Percentiles rank a stretch among this genome's conserved stretches.
Conservation (phyloP, 2,113 vertebrate genomes). For the Cranoglanis bouderius region DNA sequence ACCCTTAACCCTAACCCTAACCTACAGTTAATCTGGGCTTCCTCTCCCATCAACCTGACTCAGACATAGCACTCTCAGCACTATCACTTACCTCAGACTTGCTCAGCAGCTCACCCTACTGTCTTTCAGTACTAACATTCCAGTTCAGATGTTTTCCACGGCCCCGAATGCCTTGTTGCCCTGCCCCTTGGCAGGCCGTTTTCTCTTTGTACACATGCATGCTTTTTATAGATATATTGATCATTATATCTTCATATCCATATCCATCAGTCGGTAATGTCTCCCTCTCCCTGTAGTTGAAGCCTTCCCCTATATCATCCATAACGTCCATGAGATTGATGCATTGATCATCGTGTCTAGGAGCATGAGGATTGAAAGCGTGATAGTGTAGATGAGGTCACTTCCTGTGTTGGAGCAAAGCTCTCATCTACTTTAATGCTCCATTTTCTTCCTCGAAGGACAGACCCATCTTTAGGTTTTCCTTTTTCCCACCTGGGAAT, state of each 20-base stretch:
- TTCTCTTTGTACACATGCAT: conserved; percentile 62
- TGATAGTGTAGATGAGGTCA: conserved; percentile 32
- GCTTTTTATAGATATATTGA: conserved; percentile 60
- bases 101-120: conserved; percentile 49
- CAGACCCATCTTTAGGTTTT: conserved; percentile 3
- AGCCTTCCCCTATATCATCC: conserved; percentile 26
- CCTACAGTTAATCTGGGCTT: conserved; percentile 25
- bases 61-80: conserved; percentile 30
- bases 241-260: conserved; percentile 53
- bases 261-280: conserved; percentile 51
- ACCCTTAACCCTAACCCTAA: background rate
- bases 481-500: background rate
- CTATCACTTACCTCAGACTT: conserved; percentile 43
- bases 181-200: conserved; percentile 39
- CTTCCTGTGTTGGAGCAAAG: conserved; percentile 15
- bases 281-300: conserved; percentile 39
- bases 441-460: conserved; percentile 18
- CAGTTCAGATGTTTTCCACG: conserved; percentile 52
- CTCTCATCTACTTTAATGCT: conserved; percentile 34
- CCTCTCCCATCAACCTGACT: conserved; percentile 1
- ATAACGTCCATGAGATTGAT: conserved; percentile 28
- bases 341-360: conserved; percentile 28
- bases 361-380: conserved; percentile 33
- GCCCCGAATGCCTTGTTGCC: conserved; percentile 61
- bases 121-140: conserved; percentile 62